Conservation (phyloP, 2,888 invertebrate species). For the Harpalus rufipes region DNA sequence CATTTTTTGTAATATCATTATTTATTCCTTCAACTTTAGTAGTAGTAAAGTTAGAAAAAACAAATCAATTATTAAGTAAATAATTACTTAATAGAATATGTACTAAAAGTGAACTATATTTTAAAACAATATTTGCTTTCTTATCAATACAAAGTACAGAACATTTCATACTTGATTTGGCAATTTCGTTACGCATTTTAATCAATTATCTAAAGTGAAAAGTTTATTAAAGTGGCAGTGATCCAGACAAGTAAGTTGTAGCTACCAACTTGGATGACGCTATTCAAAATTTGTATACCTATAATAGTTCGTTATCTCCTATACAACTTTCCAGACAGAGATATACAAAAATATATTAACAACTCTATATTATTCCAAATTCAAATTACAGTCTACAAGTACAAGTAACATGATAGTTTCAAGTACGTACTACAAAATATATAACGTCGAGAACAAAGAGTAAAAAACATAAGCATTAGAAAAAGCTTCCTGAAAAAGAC, state of each 20-base stretch:
- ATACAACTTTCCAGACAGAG: not conserved
- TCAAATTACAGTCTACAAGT: no score
- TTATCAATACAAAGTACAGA: not conserved
- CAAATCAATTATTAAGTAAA: not conserved
- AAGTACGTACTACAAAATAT: no score
- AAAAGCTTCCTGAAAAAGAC: not conserved
- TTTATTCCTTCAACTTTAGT: no score
- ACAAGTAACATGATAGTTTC: no score
- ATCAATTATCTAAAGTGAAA: conserved; percentile 5
- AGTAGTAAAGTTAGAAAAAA: no score
- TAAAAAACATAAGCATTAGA: not conserved
- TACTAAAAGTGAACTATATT: not conserved
- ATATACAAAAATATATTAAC: not conserved
- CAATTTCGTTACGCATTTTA: conserved; percentile 23
- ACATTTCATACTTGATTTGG: not conserved
- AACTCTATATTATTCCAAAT: no score
- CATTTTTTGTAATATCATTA: no score
- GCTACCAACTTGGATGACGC: not conserved
- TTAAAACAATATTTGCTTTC: not conserved
- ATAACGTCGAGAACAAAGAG: not conserved
- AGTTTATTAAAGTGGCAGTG: conserved; percentile 4
- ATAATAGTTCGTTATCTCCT: not conserved
- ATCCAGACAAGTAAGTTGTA: not conserved
- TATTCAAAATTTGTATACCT: not conserved
- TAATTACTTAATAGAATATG: not conserved